Evolutionary conservation across 2,888 invertebrate genomes (phyloP).

Genomic region (Troilus luridus): DNA sequence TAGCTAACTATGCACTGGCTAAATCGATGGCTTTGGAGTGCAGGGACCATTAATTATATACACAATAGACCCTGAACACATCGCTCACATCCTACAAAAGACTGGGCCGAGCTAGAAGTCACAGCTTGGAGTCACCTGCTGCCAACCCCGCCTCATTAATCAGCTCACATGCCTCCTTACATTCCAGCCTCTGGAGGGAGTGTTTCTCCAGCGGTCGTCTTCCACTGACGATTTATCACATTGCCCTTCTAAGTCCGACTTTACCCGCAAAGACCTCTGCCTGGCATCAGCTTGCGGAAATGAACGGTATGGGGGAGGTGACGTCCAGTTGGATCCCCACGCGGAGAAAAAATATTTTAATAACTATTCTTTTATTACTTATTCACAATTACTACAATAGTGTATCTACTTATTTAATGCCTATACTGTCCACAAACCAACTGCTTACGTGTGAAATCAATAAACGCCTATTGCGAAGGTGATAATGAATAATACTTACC

Average conservation of each 20-base stretch:
- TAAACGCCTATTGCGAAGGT: no score
- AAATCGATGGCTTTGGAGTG: not conserved
- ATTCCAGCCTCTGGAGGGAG: not conserved
- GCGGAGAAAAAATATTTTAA: not conserved
- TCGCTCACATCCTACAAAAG: not conserved
- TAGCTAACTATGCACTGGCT: not conserved
- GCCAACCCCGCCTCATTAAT: not conserved
- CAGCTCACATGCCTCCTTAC: conserved; percentile 43
- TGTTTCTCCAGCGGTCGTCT: conserved; percentile 27
- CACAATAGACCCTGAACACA: not conserved
- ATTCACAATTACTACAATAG: no score
- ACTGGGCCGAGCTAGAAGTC: not conserved
- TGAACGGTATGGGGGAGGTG: not conserved
- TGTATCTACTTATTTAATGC: no score
- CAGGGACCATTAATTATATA: not conserved
- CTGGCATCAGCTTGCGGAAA: not conserved
- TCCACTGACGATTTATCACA: conserved; percentile 30
- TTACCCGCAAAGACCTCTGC: not conserved
- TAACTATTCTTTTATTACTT: no score
- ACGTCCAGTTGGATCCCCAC: not conserved
- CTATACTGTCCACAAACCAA: no score
- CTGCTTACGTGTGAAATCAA: no score
- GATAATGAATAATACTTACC: no score
- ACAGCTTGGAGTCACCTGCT: conserved; percentile 20
- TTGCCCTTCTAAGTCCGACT: not conserved